phyloP scores from a whole-genome alignment of 1,140 invertebrate species.

The Pachyrhynchus sulphureomaculatus region DNA sequence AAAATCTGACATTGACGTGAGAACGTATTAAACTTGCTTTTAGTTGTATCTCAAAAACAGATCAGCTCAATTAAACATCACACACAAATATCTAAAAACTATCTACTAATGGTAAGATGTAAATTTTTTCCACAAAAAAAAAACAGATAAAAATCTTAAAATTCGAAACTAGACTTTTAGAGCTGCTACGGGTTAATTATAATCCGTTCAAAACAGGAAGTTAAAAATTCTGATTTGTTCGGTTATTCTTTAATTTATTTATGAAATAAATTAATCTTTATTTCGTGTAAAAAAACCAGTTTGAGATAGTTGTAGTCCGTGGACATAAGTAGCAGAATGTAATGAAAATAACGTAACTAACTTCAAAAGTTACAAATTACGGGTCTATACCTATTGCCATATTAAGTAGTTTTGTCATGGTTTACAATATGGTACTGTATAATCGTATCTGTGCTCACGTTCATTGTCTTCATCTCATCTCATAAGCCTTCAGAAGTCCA shows the following conservation, averaged over 20 bases:
- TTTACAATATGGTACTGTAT: no score
- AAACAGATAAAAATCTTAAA: not conserved
- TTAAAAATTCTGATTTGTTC: constrained; percentile 8
- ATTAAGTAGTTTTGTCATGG: no score
- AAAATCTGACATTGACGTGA: no score
- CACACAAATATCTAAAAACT: not conserved
- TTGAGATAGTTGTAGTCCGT: not conserved
- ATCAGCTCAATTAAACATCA: no score
- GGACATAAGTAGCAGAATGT: not conserved
- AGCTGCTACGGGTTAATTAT: not conserved
- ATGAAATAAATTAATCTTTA: constrained; percentile 3
- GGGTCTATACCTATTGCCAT: no score
- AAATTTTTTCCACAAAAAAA: constrained; percentile 1
- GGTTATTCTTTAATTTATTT: constrained; percentile 15
- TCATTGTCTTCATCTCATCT: no score
- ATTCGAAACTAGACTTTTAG: constrained; percentile 9
- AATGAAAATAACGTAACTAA: no score
- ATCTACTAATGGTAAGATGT: constrained; percentile 3
- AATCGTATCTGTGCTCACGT: no score
- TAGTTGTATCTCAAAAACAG: no score
- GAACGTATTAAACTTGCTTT: no score
- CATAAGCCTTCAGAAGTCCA: no score
- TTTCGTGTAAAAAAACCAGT: constrained; percentile 3
- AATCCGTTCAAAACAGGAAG: constrained; percentile 19
- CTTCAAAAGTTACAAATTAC: no score